Base-by-base conservation (phyloP, 2,797 vertebrate genomes). In the Gymnodraco acuticeps region DNA sequence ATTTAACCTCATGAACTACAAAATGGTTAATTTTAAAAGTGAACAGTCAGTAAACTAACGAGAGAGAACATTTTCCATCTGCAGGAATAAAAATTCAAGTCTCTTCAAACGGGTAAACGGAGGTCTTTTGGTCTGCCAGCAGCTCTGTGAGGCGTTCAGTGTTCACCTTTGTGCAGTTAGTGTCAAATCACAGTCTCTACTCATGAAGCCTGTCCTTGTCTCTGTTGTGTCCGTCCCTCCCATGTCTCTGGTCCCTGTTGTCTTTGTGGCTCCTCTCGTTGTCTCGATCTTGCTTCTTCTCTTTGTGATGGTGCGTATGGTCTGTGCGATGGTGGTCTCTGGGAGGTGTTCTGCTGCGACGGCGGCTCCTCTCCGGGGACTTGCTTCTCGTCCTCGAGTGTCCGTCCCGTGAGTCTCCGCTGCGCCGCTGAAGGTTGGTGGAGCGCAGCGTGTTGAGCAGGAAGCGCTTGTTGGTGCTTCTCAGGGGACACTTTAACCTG, bases 401-500 rank as follows among this genome's bases (percentile, higher is more conserved):
- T 20, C 27, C 33, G 0, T 56, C 50, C 17, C 55, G 52, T 3
- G 83, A 70, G 19, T 87, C 86, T 0, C 53, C 19, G 27, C 73
- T 19, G 59, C 7, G 80, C 14, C 41, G 81, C 68, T 91, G 86
- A 23, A 92, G 63, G 69, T 91, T 81, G 1, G 96, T 96, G 69
- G 96, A 96, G 85, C 97, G 97, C 82, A 99, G 95, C 4, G 97
- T 99, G 95, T 99, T 99, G 75, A 99, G 88, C 51, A 99, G 95
- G 92, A 99, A 99, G 73, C 98, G 96, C 91, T 99, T 99, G 94
- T 99, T 99, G 82, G 98, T 95, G 87, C 96, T 94, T 61, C 91
- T 95, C 17, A 99, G 94, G 23, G 98, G 98, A 89, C 98, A 99
- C 89, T 99, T 99, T 94, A 99, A 95, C 98, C 98, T 99, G 91